phyloP scores from a whole-genome alignment of 2,797 vertebrate species.

The Sandelia bainsii region DNA sequence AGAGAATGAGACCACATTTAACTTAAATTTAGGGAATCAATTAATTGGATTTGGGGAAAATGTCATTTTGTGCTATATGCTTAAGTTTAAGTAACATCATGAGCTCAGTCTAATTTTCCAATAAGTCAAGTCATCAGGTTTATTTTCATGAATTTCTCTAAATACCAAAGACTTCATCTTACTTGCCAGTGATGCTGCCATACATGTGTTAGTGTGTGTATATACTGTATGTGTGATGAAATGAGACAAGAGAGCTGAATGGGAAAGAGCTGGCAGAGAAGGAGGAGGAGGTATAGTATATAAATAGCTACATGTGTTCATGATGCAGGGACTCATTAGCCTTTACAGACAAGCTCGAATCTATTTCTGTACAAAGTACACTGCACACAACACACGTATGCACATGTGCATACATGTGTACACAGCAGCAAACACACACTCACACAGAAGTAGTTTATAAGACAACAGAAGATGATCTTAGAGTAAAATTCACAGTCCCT shows the following conservation, averaged over 20 bases:
- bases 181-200: constrained; percentile 36
- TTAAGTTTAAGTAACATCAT: neutral
- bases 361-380: constrained; percentile 68
- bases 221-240: constrained; percentile 29
- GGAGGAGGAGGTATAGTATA: constrained; percentile 63
- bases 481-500: neutral
- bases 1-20: neutral
- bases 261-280: constrained; percentile 48
- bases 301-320: constrained; percentile 76
- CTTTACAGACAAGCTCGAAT: constrained; percentile 69
- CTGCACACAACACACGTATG: constrained; percentile 38
- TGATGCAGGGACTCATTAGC: constrained; percentile 74
- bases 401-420: constrained; percentile 36
- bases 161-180: neutral
- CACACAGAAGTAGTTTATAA: neutral
- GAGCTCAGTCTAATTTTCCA: neutral
- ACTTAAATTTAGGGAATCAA: neutral
- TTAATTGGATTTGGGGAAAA: neutral
- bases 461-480: neutral
- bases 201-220: constrained; percentile 14
- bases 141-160: neutral
- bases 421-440: constrained; percentile 11
- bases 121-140: neutral
- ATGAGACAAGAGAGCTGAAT: constrained; percentile 50
- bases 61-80: neutral